Base-by-base conservation (phyloP, 2,113 vertebrate genomes). In the Lophura nycthemera region DNA sequence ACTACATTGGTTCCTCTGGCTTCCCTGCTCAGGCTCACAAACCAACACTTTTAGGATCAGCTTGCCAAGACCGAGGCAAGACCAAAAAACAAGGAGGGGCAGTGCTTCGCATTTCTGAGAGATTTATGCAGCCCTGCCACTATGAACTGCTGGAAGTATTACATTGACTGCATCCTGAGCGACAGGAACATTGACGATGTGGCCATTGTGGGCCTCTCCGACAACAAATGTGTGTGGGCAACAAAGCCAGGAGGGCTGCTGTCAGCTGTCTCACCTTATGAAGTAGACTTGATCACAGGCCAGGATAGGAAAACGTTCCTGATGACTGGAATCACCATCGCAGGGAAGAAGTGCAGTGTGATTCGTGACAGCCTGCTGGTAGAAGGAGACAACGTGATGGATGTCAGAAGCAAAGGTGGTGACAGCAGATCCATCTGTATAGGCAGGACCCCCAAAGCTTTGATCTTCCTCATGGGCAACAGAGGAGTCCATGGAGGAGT, bases 381-480 rank as follows among this genome's bases (percentile, higher is more conserved):
- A 0, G 92, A 96, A 50, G 90, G 95, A 34, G 96, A 97, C 8
- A 73, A 92, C 0, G 16, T 96, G 80, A 86, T 97, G 83, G 94
- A 96, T 65, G 83, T 95, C 11, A 95, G 96, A 92, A 95, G 92
- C 64, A 97, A 97, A 86, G 95, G 94, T 14, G 85, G 83, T 40
- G 92, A 97, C 8, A 89, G 92, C 48, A 96, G 94, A 24, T 95
- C 95, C 8, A 30, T 97, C 47, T 97, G 93, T 70, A 85, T 86
- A 59, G 97, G 96, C 67, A 88, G 88, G 93, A 95, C 86, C 6
- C 56, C 92, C 8, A 96, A 96, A 60, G 48, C 73, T 11, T 91
- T 98, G 22, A 92, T 98, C 2, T 97, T 97, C 78, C 89, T 97
- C 27, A 84, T 93, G 86, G 96, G 93, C 32, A 95, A 96, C n/a